Evolutionary conservation across 2,888 invertebrate species (phyloP).

Genomic region (Apocheima hispidaria): DNA sequence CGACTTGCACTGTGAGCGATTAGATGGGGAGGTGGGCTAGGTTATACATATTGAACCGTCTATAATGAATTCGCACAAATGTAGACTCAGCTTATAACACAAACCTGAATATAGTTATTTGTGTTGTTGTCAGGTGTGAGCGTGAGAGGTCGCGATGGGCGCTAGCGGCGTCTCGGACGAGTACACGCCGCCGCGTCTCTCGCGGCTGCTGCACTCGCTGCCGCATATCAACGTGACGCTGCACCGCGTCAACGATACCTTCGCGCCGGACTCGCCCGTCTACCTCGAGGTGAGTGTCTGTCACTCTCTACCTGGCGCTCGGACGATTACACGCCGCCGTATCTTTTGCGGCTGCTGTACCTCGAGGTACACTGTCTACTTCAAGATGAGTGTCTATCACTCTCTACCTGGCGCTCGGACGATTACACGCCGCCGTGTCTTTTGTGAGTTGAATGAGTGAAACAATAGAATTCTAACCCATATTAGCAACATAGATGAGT

Average conservation of each 20-base stretch:
- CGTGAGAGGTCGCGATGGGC: slow-evolving; percentile 76
- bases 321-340: slow-evolving; percentile 93
- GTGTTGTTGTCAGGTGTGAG: slow-evolving; percentile 47
- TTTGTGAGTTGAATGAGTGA: no score
- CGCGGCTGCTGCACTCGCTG: slow-evolving; percentile 94
- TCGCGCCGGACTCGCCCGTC: slow-evolving; percentile 94
- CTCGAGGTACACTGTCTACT: slow-evolving; percentile 94
- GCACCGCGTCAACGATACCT: slow-evolving; percentile 95
- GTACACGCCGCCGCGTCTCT: slow-evolving; percentile 94
- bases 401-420: slow-evolving; percentile 87
- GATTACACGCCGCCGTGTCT: slow-evolving; percentile 95
- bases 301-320: no score
- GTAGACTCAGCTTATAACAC: no score
- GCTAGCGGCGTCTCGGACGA: slow-evolving; percentile 87
- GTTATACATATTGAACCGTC: no score
- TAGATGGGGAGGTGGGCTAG: no score
- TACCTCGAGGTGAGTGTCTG: slow-evolving; percentile 90
- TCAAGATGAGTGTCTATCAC: slow-evolving; percentile 87
- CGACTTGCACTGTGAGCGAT: no score
- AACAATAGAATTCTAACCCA: no score
- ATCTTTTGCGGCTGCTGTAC: slow-evolving; percentile 94
- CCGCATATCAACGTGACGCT: slow-evolving; percentile 97
- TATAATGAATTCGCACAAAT: background rate
- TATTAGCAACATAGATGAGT: no score
- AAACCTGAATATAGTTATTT: background rate